These are phyloP conservation scores for Dryobotodes eremita DNA, from an alignment of 2,888 invertebrate species.

Conservation along the genomic window DNA sequence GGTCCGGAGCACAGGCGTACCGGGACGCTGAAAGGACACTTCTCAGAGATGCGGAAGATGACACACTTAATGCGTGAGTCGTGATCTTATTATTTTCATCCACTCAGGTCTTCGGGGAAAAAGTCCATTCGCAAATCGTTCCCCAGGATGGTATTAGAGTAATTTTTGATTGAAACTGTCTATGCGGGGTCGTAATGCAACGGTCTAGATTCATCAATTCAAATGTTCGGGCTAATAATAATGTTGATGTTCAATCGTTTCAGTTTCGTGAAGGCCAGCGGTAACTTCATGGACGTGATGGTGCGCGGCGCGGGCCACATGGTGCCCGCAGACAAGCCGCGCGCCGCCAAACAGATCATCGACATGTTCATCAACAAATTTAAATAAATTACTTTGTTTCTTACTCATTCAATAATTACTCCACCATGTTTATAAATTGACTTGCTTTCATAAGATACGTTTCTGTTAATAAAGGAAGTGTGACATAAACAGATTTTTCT, in stretches of 20 bases:
- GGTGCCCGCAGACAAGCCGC: constrained; percentile 85
- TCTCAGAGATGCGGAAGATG: constrained; percentile 15
- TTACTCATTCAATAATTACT: not conserved
- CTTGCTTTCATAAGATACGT: not conserved
- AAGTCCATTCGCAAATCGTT: accelerated
- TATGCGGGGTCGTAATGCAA: no score
- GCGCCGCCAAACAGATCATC: constrained; percentile 74
- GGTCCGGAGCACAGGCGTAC: constrained; percentile 58
- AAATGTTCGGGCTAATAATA: not conserved
- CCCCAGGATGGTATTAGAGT: accelerated
- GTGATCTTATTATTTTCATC: not conserved
- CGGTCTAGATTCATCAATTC: not conserved
- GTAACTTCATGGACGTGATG: constrained; percentile 82
- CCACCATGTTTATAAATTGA: not conserved
- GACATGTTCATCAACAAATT: constrained; percentile 57
- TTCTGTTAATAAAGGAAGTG: not conserved
- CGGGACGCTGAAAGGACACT: constrained; percentile 26
- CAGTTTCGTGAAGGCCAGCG: constrained; percentile 47
- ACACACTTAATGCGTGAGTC: constrained; percentile 49
- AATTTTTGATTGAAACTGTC: not conserved
- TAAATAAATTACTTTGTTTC: constrained; percentile 33
- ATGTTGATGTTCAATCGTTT: not conserved
- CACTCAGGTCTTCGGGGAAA: not conserved
- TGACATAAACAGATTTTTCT: no score
- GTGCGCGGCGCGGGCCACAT: constrained; percentile 90